phyloP scores from a whole-genome alignment of 2,797 vertebrate genomes.

The Todus mexicanus region DNA sequence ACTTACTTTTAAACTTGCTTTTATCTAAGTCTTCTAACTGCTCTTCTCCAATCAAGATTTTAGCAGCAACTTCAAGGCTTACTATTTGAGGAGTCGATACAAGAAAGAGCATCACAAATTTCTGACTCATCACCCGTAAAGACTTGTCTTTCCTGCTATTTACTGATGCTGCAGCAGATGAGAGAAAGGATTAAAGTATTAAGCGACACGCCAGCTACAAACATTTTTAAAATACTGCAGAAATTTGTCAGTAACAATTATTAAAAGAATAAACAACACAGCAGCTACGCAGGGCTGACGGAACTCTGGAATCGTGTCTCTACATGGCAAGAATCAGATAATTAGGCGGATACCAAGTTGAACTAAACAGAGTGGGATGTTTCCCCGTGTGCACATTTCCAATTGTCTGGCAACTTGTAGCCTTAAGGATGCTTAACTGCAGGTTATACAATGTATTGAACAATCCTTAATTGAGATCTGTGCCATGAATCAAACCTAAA shows the following conservation, averaged over 20 bases:
- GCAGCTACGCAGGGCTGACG: background rate
- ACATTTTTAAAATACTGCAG: background rate
- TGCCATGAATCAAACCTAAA: background rate
- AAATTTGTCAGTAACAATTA: background rate
- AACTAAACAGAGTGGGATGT: background rate
- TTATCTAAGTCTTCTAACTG: slow-evolving; percentile 88
- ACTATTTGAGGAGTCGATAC: slow-evolving; percentile 89
- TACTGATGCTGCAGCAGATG: slow-evolving; percentile 80
- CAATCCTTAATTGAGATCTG: background rate
- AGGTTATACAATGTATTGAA: background rate
- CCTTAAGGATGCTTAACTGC: background rate
- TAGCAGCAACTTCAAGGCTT: slow-evolving; percentile 93
- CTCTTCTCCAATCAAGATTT: slow-evolving; percentile 94
- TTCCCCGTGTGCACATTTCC: background rate
- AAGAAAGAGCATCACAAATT: slow-evolving; percentile 98
- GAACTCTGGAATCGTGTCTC: background rate
- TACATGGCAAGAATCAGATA: background rate
- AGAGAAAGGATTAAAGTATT: slow-evolving; percentile 23
- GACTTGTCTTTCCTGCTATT: slow-evolving; percentile 97
- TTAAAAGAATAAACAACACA: background rate
- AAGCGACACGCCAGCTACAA: background rate
- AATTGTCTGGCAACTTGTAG: background rate
- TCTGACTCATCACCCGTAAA: slow-evolving; percentile 96
- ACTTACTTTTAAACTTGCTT: slow-evolving; percentile 99
- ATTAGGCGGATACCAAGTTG: background rate